Percentiles rank a stretch among this genome's conserved stretches.
Conservation (phyloP, 2,797 vertebrate species). For the Coregonus suidteri region DNA sequence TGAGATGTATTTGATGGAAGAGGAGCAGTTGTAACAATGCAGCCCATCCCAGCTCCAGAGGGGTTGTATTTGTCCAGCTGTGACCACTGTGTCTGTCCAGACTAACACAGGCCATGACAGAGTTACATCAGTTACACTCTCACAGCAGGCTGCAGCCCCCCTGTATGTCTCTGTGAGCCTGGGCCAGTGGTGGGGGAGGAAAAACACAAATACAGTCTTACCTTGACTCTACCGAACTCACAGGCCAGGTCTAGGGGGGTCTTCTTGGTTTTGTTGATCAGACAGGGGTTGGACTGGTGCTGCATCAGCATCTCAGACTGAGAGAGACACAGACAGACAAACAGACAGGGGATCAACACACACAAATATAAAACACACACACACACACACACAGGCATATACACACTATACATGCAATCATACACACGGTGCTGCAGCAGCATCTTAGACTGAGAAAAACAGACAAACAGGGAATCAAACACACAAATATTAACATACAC, state of each 20-base stretch:
- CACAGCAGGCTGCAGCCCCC: neutral
- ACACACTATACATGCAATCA: neutral
- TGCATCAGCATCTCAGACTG: constrained; percentile 86
- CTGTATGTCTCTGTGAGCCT: neutral
- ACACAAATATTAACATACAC: neutral
- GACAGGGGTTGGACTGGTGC: constrained; percentile 84
- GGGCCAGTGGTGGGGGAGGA: neutral
- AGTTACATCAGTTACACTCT: neutral
- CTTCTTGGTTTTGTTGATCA: constrained; percentile 82
- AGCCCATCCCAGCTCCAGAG: constrained; percentile 7
- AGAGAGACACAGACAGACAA: neutral
- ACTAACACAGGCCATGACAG: neutral
- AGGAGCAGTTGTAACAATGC: neutral
- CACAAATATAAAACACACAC: neutral
- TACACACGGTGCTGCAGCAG: constrained; percentile 77
- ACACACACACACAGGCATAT: neutral
- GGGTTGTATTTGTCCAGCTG: neutral
- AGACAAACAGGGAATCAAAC: neutral
- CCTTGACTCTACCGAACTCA: constrained; percentile 83
- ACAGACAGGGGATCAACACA: neutral
- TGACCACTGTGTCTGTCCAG: neutral
- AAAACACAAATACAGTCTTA: constrained; percentile 44
- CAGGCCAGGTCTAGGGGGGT: constrained; percentile 83
- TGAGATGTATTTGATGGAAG: neutral
- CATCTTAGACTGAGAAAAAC: constrained; percentile 77